Evolutionary conservation across 2,113 vertebrate genomes (phyloP).

Genomic region (Onychostoma macrolepis): DNA sequence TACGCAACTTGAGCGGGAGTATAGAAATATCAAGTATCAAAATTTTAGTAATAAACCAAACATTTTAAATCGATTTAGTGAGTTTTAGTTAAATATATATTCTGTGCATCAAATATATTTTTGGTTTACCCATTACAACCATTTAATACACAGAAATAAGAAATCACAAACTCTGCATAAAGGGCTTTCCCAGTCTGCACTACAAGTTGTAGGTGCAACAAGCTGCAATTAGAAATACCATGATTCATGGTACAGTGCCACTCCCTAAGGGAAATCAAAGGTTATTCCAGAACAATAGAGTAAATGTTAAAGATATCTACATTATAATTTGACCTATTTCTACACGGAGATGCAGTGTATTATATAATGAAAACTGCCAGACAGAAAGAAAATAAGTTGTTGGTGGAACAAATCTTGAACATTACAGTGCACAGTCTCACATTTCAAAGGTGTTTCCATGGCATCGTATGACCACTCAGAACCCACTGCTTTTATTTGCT

Average conservation of each 20-base stretch:
- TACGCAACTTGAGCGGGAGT: background rate
- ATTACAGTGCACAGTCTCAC: slow-evolving; percentile 9
- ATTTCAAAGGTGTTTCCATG: slow-evolving; percentile 34
- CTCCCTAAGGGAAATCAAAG: slow-evolving; percentile 42
- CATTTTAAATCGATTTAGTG: background rate
- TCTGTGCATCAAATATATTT: background rate
- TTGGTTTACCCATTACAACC: background rate
- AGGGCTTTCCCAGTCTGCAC: slow-evolving; percentile 3
- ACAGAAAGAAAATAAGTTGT: slow-evolving; percentile 17
- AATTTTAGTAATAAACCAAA: background rate
- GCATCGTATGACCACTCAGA: background rate
- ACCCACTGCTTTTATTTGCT: background rate
- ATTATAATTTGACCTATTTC: slow-evolving; percentile 26
- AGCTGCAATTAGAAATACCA: slow-evolving; percentile 42
- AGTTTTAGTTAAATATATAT: background rate
- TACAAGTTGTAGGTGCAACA: slow-evolving; percentile 26
- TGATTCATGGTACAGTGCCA: slow-evolving; percentile 49
- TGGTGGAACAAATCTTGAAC: slow-evolving; percentile 10
- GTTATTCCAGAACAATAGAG: slow-evolving; percentile 23
- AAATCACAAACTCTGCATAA: background rate
- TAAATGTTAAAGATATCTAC: slow-evolving; percentile 21
- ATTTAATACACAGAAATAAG: background rate
- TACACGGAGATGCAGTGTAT: background rate
- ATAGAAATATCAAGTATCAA: background rate
- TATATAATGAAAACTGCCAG: background rate